Conservation (phyloP, 1,140 invertebrate genomes). For the Euura lappo region DNA sequence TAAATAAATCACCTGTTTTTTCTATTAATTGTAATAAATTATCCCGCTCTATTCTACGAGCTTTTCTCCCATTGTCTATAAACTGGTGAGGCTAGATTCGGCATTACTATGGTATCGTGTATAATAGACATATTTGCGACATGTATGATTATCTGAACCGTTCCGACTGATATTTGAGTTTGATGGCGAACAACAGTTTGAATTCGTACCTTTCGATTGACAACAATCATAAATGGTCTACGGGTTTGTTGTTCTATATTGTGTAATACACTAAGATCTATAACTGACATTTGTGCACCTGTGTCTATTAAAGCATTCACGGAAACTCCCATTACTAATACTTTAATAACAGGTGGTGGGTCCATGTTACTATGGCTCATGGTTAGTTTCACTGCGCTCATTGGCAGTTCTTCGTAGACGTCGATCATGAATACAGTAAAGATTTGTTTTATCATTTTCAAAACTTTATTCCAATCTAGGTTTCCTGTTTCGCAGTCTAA, state of each 20-base stretch:
- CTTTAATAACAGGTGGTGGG: neutral
- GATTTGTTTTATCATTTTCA: neutral
- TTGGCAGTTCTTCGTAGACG: neutral
- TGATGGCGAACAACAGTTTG: neutral
- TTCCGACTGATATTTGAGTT: neutral
- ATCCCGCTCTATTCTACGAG: too few relatives aligned
- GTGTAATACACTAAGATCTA: neutral
- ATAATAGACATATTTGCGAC: neutral
- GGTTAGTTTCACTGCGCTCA: neutral
- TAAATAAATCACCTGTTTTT: too few relatives aligned
- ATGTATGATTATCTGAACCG: neutral
- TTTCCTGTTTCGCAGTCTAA: neutral
- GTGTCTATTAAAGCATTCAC: neutral
- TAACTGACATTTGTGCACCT: neutral
- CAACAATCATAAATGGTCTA: neutral
- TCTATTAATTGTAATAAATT: too few relatives aligned
- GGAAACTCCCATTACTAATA: neutral
- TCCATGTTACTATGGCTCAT: neutral
- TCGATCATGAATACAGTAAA: neutral
- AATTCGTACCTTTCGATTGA: neutral
- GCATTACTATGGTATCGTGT: neutral
- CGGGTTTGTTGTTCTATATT: neutral
- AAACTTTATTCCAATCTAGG: neutral
- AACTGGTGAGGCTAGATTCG: neutral
- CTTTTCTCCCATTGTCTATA: too few relatives aligned